Evolutionary conservation across 2,888 invertebrate species (phyloP), one percentile per base, ranked within the genome.

Genomic region (Pilophorus perplexus): DNA sequence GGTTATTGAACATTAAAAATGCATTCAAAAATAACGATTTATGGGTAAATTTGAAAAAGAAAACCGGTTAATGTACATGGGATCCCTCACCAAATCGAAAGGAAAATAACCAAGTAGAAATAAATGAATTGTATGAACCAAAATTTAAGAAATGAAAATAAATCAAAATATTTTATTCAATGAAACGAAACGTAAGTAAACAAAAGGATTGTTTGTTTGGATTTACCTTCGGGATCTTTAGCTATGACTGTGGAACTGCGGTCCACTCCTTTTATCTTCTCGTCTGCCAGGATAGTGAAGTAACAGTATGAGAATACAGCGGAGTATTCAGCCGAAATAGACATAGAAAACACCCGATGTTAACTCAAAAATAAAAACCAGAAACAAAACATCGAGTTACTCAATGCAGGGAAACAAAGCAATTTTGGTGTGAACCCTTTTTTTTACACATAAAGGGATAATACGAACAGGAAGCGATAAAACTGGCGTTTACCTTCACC

Each of bases 231-330:
- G 75, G 90, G 89, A 77, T 92, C 92, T 85, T 92, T 91, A 78
- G 90, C 90, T 81, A 93, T 92, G 78, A 93, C 93, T 78, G 93
- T 93, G 80, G 91, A 90, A 80, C 91, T 90, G 81, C 92, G 87
- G 83, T 93, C 92, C 81, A 92, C 92, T 77, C 89, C 89, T 82
- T 91, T 91, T 60, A 70, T 66, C 83, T 90, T 91, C 83, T 91
- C 90, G 82, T 91, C 90, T 84, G 88, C 71, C 71, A 65, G 69
- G 16, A 59, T 38, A 44, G 62, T 59, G 59, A 59, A 59, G 59
- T 62, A 62, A 62, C 62, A 62, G 48, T 48, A 55, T 55, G 22
- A 55, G 55, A 12, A 55, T 37, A 38, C 55, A 55, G 55, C 38
- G 55, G 52, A 55, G 55, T 38, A 37, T 52, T 38, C 55, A 55